phyloP scores from a whole-genome alignment of 2,797 vertebrate species.

The Hipposideros larvatus region DNA sequence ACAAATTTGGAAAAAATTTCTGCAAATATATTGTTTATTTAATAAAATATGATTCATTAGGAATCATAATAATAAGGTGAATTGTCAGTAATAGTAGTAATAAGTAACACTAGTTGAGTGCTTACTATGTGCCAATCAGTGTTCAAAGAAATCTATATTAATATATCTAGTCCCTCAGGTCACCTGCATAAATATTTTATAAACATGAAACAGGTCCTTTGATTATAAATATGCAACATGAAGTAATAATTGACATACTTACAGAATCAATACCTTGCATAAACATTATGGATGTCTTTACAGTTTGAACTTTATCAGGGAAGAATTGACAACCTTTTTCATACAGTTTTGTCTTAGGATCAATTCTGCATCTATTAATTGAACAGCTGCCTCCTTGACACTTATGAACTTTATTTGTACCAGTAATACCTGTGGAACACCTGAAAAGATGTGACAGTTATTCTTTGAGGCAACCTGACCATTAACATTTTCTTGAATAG shows the following conservation, averaged over 20 bases:
- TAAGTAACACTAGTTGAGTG: neutral
- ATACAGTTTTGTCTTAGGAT: slow-evolving; percentile 79
- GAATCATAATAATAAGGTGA: neutral
- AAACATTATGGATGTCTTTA: slow-evolving; percentile 88
- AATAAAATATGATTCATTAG: slow-evolving; percentile 36
- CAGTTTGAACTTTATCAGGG: slow-evolving; percentile 81
- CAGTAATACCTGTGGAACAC: slow-evolving; percentile 85
- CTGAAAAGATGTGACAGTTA: slow-evolving; percentile 78
- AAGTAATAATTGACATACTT: slow-evolving; percentile 78
- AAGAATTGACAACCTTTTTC: slow-evolving; percentile 86
- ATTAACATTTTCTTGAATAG: neutral
- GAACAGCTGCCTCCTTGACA: slow-evolving; percentile 57
- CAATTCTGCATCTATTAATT: slow-evolving; percentile 29
- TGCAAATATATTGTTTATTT: slow-evolving; percentile 22
- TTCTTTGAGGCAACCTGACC: neutral
- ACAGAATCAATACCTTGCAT: slow-evolving; percentile 85
- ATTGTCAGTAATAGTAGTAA: slow-evolving; percentile 13
- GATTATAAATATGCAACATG: slow-evolving; percentile 33
- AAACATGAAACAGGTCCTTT: neutral
- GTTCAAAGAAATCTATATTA: slow-evolving; percentile 14
- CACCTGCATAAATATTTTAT: neutral
- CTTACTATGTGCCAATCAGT: neutral
- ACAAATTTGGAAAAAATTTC: neutral
- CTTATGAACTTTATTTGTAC: slow-evolving; percentile 59
- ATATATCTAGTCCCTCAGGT: neutral